Evolutionary conservation across 92 coral and sea anemone species (phyloP).

Genomic region (Actinernus sp.): DNA sequence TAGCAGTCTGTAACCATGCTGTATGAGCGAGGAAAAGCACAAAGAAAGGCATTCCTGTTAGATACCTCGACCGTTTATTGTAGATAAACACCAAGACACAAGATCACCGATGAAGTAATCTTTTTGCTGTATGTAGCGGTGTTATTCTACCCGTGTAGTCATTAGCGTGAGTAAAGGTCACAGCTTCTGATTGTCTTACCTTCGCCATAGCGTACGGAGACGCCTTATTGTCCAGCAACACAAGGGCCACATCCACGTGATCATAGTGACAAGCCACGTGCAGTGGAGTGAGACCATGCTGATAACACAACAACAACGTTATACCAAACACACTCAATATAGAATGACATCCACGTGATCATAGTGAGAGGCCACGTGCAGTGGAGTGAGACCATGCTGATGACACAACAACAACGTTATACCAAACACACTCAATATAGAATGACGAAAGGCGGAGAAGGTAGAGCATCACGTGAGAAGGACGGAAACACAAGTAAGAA

Average conservation of each 20-base stretch:
- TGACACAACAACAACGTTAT: too few species aligned
- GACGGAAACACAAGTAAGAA: too few species aligned
- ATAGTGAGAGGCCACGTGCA: conserved; percentile 96
- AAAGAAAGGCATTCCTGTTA: too few species aligned
- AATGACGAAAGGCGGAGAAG: not conserved
- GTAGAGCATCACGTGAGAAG: too few species aligned
- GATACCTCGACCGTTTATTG: not conserved
- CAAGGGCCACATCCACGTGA: conserved; percentile 86
- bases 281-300: conserved; percentile 98
- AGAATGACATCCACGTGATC: conserved; percentile 76
- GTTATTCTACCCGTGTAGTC: not conserved
- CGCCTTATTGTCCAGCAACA: conserved; percentile 81
- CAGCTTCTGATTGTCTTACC: too few species aligned
- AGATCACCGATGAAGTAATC: too few species aligned
- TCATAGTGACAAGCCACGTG: conserved; percentile 97
- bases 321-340: not conserved
- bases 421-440: not conserved
- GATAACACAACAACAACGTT: too few species aligned
- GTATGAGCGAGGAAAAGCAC: too few species aligned
- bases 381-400: conserved; percentile 96
- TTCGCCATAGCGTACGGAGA: conserved; percentile 89
- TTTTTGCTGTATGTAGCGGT: too few species aligned
- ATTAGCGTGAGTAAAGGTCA: too few species aligned
- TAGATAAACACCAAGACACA: too few species aligned
- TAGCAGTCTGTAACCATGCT: too few species aligned